Evolutionary conservation across 35 echinoderm and acorn worm genomes (phyloP).

Genomic region (Apostichopus japonicus): DNA sequence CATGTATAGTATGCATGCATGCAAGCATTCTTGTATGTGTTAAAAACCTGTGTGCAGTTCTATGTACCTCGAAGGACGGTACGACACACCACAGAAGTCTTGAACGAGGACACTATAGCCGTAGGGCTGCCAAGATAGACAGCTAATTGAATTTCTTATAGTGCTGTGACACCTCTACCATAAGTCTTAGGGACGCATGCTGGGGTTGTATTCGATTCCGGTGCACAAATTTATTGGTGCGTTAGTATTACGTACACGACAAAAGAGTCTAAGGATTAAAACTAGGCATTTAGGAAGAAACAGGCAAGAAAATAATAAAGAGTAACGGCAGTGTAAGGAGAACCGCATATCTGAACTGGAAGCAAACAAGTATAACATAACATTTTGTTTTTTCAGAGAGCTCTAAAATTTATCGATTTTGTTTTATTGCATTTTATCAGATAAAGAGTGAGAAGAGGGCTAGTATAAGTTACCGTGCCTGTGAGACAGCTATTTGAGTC

Average conservation of each 20-base stretch:
- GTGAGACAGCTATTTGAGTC: not conserved
- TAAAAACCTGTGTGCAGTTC: not conserved
- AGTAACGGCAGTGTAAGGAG: not conserved
- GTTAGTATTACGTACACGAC: no score
- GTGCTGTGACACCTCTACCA: constrained; percentile 43
- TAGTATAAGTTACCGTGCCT: not conserved
- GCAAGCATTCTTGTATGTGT: no score
- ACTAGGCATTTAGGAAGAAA: no score
- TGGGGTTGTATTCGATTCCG: constrained; percentile 21
- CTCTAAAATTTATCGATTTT: not conserved
- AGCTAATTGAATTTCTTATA: constrained; percentile 49
- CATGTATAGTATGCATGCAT: not conserved
- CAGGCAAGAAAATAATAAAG: not conserved
- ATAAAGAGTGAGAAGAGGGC: no score
- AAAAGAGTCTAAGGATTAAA: no score
- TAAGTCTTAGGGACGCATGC: constrained; percentile 16
- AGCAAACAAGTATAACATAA: not conserved
- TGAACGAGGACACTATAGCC: constrained; percentile 37
- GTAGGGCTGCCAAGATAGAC: constrained; percentile 43
- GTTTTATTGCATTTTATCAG: not conserved
- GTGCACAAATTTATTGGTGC: constrained; percentile 7
- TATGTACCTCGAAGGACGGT: not conserved
- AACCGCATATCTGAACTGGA: not conserved
- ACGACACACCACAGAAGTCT: constrained; percentile 5
- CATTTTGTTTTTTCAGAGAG: not conserved